A percentile compares a stretch with the other conserved stretches of the same genome.
Conservation (phyloP, 2,797 vertebrate genomes). For the Phataginus tricuspis region DNA sequence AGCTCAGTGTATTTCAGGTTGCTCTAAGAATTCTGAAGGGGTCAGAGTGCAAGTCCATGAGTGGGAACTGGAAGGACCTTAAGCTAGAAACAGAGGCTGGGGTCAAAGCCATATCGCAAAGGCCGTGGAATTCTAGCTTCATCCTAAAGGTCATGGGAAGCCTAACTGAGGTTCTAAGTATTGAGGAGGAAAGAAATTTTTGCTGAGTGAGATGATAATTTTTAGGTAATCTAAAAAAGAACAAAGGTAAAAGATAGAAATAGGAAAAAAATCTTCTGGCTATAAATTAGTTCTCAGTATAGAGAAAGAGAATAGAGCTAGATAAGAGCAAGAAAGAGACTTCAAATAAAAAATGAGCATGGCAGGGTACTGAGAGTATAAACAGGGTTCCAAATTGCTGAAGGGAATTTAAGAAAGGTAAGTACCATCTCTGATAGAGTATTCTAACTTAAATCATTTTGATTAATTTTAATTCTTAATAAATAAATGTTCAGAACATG, state of each 20-base stretch:
- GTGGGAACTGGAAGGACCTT: background rate
- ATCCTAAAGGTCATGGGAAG: background rate
- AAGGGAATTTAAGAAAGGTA: background rate
- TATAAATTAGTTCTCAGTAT: background rate
- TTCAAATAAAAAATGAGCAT: background rate
- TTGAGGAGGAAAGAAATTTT: background rate
- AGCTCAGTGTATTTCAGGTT: background rate
- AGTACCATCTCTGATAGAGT: background rate
- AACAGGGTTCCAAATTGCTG: background rate
- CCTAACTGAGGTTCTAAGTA: background rate
- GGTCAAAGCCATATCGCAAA: background rate
- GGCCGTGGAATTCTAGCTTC: background rate
- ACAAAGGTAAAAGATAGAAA: background rate
- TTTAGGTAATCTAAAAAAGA: conserved; percentile 7
- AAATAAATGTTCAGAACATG: background rate
- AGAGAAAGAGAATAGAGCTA: background rate
- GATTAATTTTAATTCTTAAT: conserved; percentile 9
- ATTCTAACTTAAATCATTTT: background rate
- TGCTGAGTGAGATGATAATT: background rate
- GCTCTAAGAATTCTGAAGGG: background rate
- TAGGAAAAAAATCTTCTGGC: background rate
- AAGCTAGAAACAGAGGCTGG: background rate
- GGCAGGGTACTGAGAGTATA: background rate
- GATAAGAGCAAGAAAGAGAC: background rate
- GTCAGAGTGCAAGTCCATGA: background rate